phyloP scores from a whole-genome alignment of 2,113 vertebrate genomes.

The Lanius ludovicianus region DNA sequence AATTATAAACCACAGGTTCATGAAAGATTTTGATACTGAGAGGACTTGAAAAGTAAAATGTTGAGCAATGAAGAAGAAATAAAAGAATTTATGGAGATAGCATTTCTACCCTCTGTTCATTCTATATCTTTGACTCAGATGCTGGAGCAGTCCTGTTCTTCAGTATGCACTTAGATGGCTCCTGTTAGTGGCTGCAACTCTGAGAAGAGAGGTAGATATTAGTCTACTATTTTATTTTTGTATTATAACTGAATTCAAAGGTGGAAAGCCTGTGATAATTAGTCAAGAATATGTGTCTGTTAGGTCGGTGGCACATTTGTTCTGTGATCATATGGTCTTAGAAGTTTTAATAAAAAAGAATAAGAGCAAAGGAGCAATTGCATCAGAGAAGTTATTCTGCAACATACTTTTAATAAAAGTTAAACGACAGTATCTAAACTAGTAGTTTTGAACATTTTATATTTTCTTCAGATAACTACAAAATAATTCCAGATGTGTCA shows the following conservation, averaged over 20 bases:
- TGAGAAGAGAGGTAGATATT: not conserved
- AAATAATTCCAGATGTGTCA: not conserved
- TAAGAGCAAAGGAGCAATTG: not conserved
- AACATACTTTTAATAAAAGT: not conserved
- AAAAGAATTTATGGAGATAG: not conserved
- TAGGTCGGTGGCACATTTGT: not conserved
- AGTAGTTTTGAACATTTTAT: not conserved
- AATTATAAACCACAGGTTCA: not conserved
- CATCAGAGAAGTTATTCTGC: not conserved
- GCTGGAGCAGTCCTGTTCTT: not conserved
- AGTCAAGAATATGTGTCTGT: not conserved
- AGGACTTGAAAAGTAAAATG: not conserved
- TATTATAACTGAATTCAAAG: not conserved
- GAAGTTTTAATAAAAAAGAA: not conserved
- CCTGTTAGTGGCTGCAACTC: not conserved
- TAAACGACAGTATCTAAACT: not conserved
- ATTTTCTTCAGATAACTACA: not conserved
- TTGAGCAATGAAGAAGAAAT: not conserved
- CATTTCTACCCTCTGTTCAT: not conserved
- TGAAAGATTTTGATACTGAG: not conserved
- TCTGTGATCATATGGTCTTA: not conserved
- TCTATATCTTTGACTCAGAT: not conserved
- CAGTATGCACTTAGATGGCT: not conserved
- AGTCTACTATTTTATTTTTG: not conserved
- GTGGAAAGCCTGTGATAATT: not conserved